Base-by-base conservation (phyloP, 1,140 invertebrate species). In the Caenorhabditis tropicalis region DNA sequence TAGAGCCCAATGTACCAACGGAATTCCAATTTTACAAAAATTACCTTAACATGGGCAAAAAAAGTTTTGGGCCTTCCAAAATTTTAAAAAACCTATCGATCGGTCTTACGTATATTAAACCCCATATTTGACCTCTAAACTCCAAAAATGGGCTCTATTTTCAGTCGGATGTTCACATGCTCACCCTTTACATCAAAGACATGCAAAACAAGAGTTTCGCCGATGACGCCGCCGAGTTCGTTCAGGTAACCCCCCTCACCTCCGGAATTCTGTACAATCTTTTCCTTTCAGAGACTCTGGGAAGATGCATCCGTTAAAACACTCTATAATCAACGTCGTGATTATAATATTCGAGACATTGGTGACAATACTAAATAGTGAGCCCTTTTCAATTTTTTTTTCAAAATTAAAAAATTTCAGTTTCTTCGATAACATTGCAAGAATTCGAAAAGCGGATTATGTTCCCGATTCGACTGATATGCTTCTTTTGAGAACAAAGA, bases 391-490 rank as follows among this genome's bases (percentile, higher is more conserved):
- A 33, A n/a, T 0, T 31, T 16, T 2, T 79, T 3, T 21, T 43
- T 27, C 12, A 43, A 15, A 33, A 49, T 3, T 21, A 0, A 16
- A 94, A 95, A 96, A 4, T 90, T 91, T 70, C 46, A 91, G 90
- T 80, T 91, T 91, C 79, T 85, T 91, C 81, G 96, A 96, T 94
- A 95, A 96, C 93, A 95, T 98, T 92, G 96, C 97, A 93, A 94
- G 96, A 93, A 96, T 98, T 91, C 95, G 96, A 90, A 94, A 94
- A 90, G 93, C 94, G 91, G 94, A 96, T 93, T 98, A 98, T 93
- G 94, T 96, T 92, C 96, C 96, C 86, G 96, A 95, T 89, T 95
- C 97, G 93, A 96, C 97, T 93, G 96, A 98, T 93, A 98, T 98
- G 93, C 94, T 98, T 88, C 94, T 96, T 92, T 96, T 96, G 91